These are phyloP conservation scores for Andinoacara biseriatus DNA, from an alignment of 2,113 vertebrate species.

Conservation along the genomic window DNA sequence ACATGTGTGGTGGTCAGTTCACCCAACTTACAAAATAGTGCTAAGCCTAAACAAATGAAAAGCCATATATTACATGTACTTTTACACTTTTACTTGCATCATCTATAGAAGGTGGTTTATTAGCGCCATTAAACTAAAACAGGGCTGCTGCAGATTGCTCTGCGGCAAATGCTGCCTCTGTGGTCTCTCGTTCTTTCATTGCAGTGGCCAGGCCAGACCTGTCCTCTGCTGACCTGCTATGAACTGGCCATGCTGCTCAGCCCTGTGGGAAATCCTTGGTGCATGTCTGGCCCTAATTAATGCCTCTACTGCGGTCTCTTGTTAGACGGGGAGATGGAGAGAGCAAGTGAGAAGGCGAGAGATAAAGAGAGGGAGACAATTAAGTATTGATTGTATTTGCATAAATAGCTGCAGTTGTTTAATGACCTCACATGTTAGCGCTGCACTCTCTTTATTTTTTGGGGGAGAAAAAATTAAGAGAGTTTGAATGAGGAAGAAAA, in stretches of 20 bases:
- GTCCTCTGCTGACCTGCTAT: slow-evolving; percentile 52
- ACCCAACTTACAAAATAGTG: not conserved
- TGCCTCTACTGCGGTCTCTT: slow-evolving; percentile 69
- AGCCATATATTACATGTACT: not conserved
- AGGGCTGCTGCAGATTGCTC: slow-evolving; percentile 15
- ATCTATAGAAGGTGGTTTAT: not conserved
- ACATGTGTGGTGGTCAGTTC: not conserved
- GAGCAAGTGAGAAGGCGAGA: slow-evolving; percentile 12
- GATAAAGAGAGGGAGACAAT: slow-evolving; percentile 42
- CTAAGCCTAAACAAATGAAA: slow-evolving; percentile 4
- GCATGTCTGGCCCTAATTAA: slow-evolving; percentile 76
- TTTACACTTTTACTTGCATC: not conserved
- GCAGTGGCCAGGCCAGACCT: slow-evolving; percentile 43
- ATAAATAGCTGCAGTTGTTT: slow-evolving; percentile 74
- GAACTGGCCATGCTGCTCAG: slow-evolving; percentile 54
- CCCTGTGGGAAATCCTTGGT: slow-evolving; percentile 67
- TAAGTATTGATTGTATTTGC: slow-evolving; percentile 80
- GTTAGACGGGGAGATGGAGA: slow-evolving; percentile 53
- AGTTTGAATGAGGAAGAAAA: slow-evolving; percentile 32
- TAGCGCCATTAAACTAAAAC: slow-evolving; percentile 5
- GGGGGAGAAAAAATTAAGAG: slow-evolving; percentile 15
- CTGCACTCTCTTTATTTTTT: slow-evolving; percentile 25
- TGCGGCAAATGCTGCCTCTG: not conserved
- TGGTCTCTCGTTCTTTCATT: slow-evolving; percentile 11
- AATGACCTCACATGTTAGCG: slow-evolving; percentile 56